Conservation (phyloP, 1,140 invertebrate genomes). For the Oryzaephilus surinamensis region DNA sequence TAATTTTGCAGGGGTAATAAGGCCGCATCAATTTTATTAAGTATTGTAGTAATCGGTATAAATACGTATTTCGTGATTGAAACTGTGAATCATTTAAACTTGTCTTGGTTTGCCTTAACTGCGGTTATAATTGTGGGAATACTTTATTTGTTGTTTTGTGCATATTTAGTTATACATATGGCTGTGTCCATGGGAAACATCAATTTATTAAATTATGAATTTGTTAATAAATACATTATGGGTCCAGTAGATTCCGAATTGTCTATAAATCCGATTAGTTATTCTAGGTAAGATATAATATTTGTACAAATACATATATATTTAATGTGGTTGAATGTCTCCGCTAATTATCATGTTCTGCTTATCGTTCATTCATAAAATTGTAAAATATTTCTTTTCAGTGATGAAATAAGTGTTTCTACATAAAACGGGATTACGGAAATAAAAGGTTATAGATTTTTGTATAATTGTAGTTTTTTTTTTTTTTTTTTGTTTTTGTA, state of each 20-base stretch:
- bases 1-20: constrained; percentile 50
- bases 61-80: constrained; percentile 72
- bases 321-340: too few species aligned
- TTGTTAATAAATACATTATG: constrained; percentile 29
- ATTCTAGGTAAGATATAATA: constrained; percentile 25
- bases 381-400: too few species aligned
- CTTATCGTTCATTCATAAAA: too few species aligned
- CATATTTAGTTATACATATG: constrained; percentile 62
- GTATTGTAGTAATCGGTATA: constrained; percentile 63
- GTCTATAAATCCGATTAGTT: constrained; percentile 19
- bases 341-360: too few species aligned
- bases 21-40: constrained; percentile 54
- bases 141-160: constrained; percentile 58
- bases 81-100: constrained; percentile 41
- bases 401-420: too few species aligned
- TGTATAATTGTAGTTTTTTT: too few species aligned
- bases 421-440: too few species aligned
- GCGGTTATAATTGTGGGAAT: constrained; percentile 47
- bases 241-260: constrained; percentile 18
- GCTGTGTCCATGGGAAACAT: constrained; percentile 52
- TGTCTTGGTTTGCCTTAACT: constrained; percentile 43
- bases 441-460: too few species aligned
- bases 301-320: too few species aligned
- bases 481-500: too few species aligned
- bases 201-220: constrained; percentile 29